Percentiles rank a stretch among this genome's conserved stretches.
phyloP scores from a whole-genome alignment of 2,888 invertebrate species.

The Frankliniella intonsa region DNA sequence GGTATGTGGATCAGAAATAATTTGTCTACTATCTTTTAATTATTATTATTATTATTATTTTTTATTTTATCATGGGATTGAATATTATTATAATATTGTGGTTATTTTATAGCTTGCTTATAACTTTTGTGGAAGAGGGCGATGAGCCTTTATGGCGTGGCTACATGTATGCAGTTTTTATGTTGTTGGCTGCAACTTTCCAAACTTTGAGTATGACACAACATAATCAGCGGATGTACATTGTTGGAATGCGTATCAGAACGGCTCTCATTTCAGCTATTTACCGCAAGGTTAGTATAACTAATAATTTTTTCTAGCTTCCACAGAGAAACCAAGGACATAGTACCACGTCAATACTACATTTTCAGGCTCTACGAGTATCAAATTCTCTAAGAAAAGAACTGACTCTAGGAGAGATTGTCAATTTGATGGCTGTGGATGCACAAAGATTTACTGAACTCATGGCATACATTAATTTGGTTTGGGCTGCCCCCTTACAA shows the following conservation, averaged over 20 bases:
- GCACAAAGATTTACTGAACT: slow-evolving; percentile 49
- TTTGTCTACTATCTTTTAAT: neutral
- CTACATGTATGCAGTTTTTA: slow-evolving; percentile 50
- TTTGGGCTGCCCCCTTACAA: slow-evolving; percentile 53
- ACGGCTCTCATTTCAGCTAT: slow-evolving; percentile 53
- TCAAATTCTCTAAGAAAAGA: slow-evolving; percentile 46
- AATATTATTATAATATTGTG: neutral
- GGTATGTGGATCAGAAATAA: slow-evolving; percentile 48
- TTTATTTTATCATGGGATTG: too few relatives aligned
- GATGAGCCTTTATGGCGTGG: slow-evolving; percentile 53
- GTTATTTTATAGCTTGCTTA: slow-evolving; percentile 41
- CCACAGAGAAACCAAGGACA: neutral
- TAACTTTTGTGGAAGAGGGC: slow-evolving; percentile 44
- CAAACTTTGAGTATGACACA: slow-evolving; percentile 53
- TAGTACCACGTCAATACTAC: neutral
- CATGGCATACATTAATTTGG: slow-evolving; percentile 47
- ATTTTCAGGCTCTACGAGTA: slow-evolving; percentile 43
- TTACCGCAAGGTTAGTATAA: slow-evolving; percentile 49
- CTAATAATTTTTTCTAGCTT: neutral
- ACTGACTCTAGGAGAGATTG: slow-evolving; percentile 50
- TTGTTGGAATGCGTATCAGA: slow-evolving; percentile 54
- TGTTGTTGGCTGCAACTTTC: slow-evolving; percentile 50
- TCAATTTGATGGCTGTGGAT: slow-evolving; percentile 52
- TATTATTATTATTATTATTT: neutral
- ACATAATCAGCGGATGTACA: slow-evolving; percentile 52